Base-by-base conservation (phyloP, 23 tunicate species). In the Styela clava region DNA sequence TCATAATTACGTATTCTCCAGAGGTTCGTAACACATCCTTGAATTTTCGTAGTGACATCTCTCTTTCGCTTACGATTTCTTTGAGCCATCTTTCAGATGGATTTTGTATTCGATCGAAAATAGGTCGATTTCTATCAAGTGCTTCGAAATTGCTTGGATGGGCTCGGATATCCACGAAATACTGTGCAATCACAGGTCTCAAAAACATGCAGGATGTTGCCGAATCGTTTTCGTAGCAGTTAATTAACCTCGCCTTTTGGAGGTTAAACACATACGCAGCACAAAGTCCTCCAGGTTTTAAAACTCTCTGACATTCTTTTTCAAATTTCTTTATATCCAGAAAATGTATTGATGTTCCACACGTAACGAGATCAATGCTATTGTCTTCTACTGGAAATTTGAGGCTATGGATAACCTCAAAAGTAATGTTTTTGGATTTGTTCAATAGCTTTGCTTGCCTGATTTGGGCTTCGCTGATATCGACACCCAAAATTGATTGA, bases 401-500 rank as follows among this genome's bases (percentile, higher is more conserved):
- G 35, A 19, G 7, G 3, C 29, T 35, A 34, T 30, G 35, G 35
- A 71, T 34, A 5, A 71, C 35, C 29, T 71, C 16, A 35, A 18
- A 71, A 3, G 77, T 71, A 3, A 71, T 35, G 37, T 71, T 71
- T 16, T 35, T 26, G 34, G 27, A 19, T 34, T 2, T 71, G 77
- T 28, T 71, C 16, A 3, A 28, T 12, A 3, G 5, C 16, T 3
- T 31, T 30, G 77, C 77, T 28, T 26, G 34, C 16, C 7, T 3
- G 7, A 71, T 71, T 30, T 71, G 77, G 5, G 77, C 32, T 71
- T 71, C 34, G 37, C 77, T 71, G 77, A 71, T 32, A 35, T 30
- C 77, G 3, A 71, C 34, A 21, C 77, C 77, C 29, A 71, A 5
- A 26, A 71, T 71, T 30, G 24, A 22, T 21, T 71, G 35, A 35